These are phyloP conservation scores for Danaus plexippus DNA, from an alignment of 1,140 invertebrate species.

Conservation along the genomic window DNA sequence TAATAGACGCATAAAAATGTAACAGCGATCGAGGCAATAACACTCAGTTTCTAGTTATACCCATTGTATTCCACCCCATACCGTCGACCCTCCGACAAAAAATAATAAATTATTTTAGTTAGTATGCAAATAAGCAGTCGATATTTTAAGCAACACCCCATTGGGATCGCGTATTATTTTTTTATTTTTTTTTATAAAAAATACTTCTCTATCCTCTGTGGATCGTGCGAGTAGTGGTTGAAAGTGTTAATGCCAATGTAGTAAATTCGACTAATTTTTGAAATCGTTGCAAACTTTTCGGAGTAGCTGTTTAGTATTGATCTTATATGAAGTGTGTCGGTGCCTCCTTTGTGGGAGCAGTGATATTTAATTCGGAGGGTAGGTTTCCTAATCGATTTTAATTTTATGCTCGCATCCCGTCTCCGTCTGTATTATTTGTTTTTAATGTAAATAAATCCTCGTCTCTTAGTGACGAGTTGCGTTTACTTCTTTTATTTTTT, in stretches of 20 bases:
- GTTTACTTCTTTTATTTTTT: slow-evolving; percentile 42
- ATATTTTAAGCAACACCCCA: slow-evolving; percentile 69
- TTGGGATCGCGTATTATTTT: slow-evolving; percentile 46
- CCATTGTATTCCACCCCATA: slow-evolving; percentile 61
- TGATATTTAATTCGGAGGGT: slow-evolving; percentile 70
- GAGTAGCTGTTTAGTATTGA: slow-evolving; percentile 48
- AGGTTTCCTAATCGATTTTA: slow-evolving; percentile 68
- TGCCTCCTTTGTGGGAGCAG: slow-evolving; percentile 44
- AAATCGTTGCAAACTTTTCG: slow-evolving; percentile 18
- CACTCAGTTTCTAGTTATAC: slow-evolving; percentile 60
- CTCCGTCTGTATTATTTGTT: slow-evolving; percentile 60
- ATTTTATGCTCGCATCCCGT: slow-evolving; percentile 68
- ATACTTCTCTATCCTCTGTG: slow-evolving; percentile 39
- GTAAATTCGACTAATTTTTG: too few relatives aligned
- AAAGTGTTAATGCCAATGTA: not conserved
- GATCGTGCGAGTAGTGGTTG: slow-evolving; percentile 34
- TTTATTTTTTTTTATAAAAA: slow-evolving; percentile 20
- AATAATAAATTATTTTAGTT: slow-evolving; percentile 72
- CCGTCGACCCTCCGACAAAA: slow-evolving; percentile 58
- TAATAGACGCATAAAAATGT: slow-evolving; percentile 41
- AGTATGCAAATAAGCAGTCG: slow-evolving; percentile 69
- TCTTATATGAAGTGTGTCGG: slow-evolving; percentile 39
- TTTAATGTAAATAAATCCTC: slow-evolving; percentile 67
- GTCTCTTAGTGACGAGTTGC: slow-evolving; percentile 54
- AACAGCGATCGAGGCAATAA: slow-evolving; percentile 59